Base-by-base conservation (phyloP, 2,797 vertebrate genomes). In the Botia almorhae region DNA sequence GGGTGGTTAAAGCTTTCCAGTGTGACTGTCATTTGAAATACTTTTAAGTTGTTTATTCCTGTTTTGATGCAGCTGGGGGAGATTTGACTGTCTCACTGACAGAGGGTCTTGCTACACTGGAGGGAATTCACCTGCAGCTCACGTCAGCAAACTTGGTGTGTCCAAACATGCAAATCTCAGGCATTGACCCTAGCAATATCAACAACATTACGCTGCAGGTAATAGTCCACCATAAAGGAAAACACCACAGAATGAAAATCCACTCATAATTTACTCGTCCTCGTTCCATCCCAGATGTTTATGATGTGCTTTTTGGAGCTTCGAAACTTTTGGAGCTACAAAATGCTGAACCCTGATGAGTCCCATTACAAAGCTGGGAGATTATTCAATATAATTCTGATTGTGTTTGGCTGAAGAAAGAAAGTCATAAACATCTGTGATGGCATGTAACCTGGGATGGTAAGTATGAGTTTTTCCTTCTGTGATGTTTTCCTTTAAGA, bases 161-260 rank as follows among this genome's bases (percentile, higher is more conserved):
- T 81, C 97, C 96, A 48, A 98, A 98, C 6, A 96, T 99, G 74
- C 98, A 99, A 89, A 98, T 99, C 89, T 98, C 98, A 23, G 98
- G 97, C 86, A 96, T 99, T 21, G 98, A 99, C 76, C 85, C 97
- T 61, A 93, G 94, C 85, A 95, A 95, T 92, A 97, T 99, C 88
- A 99, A 98, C 90, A 99, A 99, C 87, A 99, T 99, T 92, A 99
- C 97, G 0, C 85, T 99, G 55, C 98, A 99, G 96, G 98, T 99
- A 78, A 39, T 81, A 39, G 36, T 39, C 36, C 36, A 39, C 36
- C 4, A 2, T 39, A 39, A 39, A 39, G 2, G 36, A 39, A 39
- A 39, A 39, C 36, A 39, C 36, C 36, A 4, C 6, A 39, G 36
- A 39, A 7, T 39, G 36, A 39, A 39, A 39, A 39, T 39, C 6